Percentiles rank a stretch among this genome's conserved stretches.
Evolutionary conservation across 1,140 invertebrate species (phyloP).

Genomic region (Pseudobourletiella spinata): DNA sequence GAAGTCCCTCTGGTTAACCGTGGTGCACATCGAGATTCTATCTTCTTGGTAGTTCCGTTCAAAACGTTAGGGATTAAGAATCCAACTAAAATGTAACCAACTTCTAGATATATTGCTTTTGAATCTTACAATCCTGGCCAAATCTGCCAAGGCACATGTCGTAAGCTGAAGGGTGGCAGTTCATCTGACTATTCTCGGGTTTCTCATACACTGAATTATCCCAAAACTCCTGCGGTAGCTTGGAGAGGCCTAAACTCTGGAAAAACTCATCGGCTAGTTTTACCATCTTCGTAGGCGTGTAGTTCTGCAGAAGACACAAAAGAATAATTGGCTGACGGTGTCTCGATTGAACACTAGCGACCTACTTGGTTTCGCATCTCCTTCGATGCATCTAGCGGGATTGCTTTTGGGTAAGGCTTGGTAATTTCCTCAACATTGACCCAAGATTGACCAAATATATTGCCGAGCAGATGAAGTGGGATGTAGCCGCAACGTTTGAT

Average conservation of each 20-base stretch:
- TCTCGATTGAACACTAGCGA: no score
- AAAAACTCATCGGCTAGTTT: constrained; percentile 8
- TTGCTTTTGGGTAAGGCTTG: constrained; percentile 4
- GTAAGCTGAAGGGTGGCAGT: neutral
- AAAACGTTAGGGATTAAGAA: neutral
- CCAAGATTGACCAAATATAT: constrained; percentile 14
- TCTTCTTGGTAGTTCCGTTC: neutral
- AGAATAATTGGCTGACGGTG: neutral
- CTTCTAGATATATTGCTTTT: neutral
- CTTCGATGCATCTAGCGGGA: neutral
- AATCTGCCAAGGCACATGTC: constrained; percentile 5
- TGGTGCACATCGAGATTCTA: constrained; percentile 2
- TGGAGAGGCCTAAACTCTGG: neutral
- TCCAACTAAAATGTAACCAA: no score
- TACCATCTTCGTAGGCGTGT: constrained; percentile 1
- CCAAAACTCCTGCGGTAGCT: neutral
- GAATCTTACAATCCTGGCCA: neutral
- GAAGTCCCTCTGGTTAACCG: neutral
- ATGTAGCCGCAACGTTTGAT: constrained; percentile 3
- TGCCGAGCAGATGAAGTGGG: neutral
- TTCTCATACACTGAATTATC: neutral
- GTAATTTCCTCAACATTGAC: neutral
- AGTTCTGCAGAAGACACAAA: neutral
- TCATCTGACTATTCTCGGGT: neutral
- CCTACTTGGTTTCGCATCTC: neutral